Evolutionary conservation across 2,888 invertebrate genomes (phyloP), one percentile per base, ranked within the genome.

Genomic region (Macaria liturata): DNA sequence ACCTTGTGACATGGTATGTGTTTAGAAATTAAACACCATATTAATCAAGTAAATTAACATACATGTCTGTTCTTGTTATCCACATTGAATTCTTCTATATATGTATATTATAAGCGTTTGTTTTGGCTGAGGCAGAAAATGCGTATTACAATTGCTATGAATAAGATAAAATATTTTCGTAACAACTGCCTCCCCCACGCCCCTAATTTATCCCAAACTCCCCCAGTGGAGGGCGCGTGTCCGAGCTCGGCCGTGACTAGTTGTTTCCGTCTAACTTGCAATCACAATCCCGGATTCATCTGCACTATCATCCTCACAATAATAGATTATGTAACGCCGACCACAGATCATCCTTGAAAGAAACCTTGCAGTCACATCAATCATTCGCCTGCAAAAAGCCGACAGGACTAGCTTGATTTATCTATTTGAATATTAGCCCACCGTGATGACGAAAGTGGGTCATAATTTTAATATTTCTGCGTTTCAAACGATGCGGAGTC

Each of bases 401-500:
- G 70, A 71, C 74, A 74, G 74, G 71, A 72, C 72, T 74, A 79
- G 80, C 78, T 83, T 86, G 86, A 88, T 88, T 86, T 87, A 88
- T 87, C 84, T 87, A 83, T 86, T 84, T 86, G 84, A 84, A 86
- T 87, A 87, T 87, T 85, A 86, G 81, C 79, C 74, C 69, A 66
- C 70, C 73, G 71, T 63, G 64, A 62, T 64, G 66, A 67, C 61
- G 64, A 70, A 78, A 78, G 71, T 78, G 72, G 75, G 78, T 76
- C 77, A 72, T 71, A 69, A 37, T 71, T 60, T 68, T 69, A 70
- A 67, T 70, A 49, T 55, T 59, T 64, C 58, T 62, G 56, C 59
- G 60, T 61, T 67, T 65, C 61, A 58, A 57, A 59, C 34, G 34
- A 7, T 2, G 20, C 32, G 53, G 52, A 59, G 47, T 54, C 46